Evolutionary conservation across 2,113 vertebrate genomes (phyloP).

Genomic region (Oriolus oriolus): DNA sequence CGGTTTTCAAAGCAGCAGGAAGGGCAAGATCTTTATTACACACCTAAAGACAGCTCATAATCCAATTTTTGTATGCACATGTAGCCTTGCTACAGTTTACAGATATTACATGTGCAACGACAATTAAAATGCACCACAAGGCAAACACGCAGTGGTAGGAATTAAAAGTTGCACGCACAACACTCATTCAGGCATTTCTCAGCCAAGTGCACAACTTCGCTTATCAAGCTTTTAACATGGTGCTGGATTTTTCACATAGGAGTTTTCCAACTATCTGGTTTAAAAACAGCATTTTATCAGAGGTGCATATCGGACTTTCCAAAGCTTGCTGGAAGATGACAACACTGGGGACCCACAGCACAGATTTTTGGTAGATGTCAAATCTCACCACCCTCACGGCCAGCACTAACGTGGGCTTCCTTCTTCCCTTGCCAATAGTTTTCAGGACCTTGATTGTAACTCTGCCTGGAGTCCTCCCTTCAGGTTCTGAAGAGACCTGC

Average conservation of each 20-base stretch:
- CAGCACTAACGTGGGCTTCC: fast-evolving
- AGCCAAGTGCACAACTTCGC: not conserved
- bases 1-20: conserved; percentile 1
- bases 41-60: not conserved
- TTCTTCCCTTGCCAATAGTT: not conserved
- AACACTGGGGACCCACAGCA: fast-evolving
- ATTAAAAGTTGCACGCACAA: not conserved
- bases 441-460: not conserved
- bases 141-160: not conserved
- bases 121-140: not conserved
- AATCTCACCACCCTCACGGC: not conserved
- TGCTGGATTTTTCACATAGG: not conserved
- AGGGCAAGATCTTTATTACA: not conserved
- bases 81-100: not conserved
- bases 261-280: not conserved
- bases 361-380: not conserved
- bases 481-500: not conserved
- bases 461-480: not conserved
- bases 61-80: not conserved
- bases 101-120: not conserved
- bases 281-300: not conserved
- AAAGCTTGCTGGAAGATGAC: not conserved
- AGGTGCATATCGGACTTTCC: fast-evolving
- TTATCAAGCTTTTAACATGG: not conserved
- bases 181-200: not conserved